Base-by-base conservation (phyloP, 2,797 vertebrate species). In the Enteromius afrohamiltoni region DNA sequence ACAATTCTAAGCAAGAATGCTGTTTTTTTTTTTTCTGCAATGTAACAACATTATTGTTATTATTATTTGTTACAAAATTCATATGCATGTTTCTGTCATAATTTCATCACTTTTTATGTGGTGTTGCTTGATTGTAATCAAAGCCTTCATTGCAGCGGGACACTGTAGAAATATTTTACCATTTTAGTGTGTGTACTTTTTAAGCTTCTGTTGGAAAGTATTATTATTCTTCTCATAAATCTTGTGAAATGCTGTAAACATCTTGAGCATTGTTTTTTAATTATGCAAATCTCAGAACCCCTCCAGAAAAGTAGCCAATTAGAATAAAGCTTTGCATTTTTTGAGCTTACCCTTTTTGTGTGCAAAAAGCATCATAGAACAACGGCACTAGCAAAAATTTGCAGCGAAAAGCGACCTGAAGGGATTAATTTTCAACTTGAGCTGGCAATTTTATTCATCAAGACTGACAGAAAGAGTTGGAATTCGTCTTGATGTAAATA, bases 401-500 rank as follows among this genome's bases (percentile, higher is more conserved):
- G 13, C 26, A 29, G 60, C 6, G 13, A 58, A 58, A 58, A 23
- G 9, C 26, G 14, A 13, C 26, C 26, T 51, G 29, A 79, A 86
- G 31, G 64, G 70, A 55, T 34, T n/a, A 0, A 77, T 60, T 49
- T 53, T 71, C 19, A 40, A 68, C 42, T 53, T 34, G 10, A 53
- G 31, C 29, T 53, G 45, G 53, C 45, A 70, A 83, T 77, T 19
- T 29, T 62, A 31, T 11, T 64, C 51, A 29, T 65, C 53, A 68
- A 70, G 73, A 82, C 34, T 73, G 58, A 75, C 76, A 69, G 37
- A 67, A n/a, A 51, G 49, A 29, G 23, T 58, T 21, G 2, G 9
- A 73, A 73, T 51, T 51, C 17, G 0, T 13, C 70, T 51, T 51
- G 16, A 14, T 23, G 31, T 75, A 6, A 75, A 75, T 75, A 75